Evolutionary conservation across 2,888 invertebrate genomes (phyloP).

Genomic region (Netelia melanura): DNA sequence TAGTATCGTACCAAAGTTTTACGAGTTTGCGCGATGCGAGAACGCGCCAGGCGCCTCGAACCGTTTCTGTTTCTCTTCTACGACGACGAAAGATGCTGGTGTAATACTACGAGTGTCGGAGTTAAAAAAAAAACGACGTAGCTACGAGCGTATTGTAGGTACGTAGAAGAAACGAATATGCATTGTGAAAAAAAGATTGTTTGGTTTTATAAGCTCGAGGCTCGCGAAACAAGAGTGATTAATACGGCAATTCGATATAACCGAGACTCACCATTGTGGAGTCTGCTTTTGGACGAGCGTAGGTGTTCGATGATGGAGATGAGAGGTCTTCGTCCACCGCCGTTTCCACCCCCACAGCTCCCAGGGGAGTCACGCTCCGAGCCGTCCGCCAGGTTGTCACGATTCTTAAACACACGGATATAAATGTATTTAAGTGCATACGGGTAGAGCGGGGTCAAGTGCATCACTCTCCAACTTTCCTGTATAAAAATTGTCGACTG

Average conservation of each 20-base stretch:
- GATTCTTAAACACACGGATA: slow-evolving; percentile 71
- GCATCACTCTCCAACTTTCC: too few species aligned
- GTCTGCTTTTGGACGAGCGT: slow-evolving; percentile 79
- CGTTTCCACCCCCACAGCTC: slow-evolving; percentile 81
- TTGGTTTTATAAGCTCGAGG: neutral
- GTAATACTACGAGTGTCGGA: neutral
- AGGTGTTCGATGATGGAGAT: slow-evolving; percentile 83
- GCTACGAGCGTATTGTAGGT: neutral
- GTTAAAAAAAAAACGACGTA: neutral
- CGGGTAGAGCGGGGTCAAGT: too few species aligned
- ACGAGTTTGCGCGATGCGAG: slow-evolving; percentile 41
- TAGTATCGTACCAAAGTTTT: slow-evolving; percentile 43
- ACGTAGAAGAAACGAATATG: slow-evolving; percentile 1
- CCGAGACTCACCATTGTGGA: slow-evolving; percentile 81
- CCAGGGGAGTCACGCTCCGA: slow-evolving; percentile 81
- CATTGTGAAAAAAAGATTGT: neutral
- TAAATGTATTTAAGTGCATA: slow-evolving; percentile 17
- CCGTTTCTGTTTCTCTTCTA: neutral
- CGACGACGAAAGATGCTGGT: neutral
- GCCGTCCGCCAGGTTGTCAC: slow-evolving; percentile 83
- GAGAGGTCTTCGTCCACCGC: slow-evolving; percentile 81
- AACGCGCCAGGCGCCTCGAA: slow-evolving; percentile 15
- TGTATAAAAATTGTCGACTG: too few species aligned
- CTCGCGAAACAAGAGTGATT: slow-evolving; percentile 53
- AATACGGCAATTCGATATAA: slow-evolving; percentile 54